These are phyloP conservation scores for Papilio xuthus DNA, from an alignment of 1,140 invertebrate genomes.

Conservation along the genomic window DNA sequence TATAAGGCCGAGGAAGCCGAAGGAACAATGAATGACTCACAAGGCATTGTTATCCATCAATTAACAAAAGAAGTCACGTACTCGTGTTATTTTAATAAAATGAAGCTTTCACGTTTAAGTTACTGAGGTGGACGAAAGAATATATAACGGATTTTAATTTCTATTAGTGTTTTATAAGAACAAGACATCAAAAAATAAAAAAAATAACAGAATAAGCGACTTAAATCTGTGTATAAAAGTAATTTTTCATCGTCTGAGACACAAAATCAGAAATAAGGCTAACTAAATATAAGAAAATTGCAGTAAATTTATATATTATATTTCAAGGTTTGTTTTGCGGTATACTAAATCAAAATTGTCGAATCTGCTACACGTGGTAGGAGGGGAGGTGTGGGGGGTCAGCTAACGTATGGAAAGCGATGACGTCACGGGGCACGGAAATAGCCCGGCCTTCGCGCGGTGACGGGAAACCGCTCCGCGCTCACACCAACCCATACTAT, in stretches of 20 bases:
- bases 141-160: no score
- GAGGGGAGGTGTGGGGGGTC: neutral
- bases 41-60: constrained; percentile 2
- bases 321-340: neutral
- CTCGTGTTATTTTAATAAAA: constrained; percentile 13
- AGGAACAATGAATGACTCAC: constrained; percentile 27
- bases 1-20: neutral
- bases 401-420: constrained; percentile 60
- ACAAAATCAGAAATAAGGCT: neutral
- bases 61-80: constrained; percentile 17
- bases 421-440: constrained; percentile 66
- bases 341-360: constrained; percentile 7
- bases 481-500: constrained; percentile 59
- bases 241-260: neutral
- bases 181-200: no score
- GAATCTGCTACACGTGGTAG: constrained; percentile 2
- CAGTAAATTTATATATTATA: neutral
- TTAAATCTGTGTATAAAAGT: neutral
- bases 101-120: neutral
- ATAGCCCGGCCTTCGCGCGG: constrained; percentile 66
- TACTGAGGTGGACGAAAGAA: neutral
- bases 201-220: neutral
- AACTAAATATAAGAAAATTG: neutral
- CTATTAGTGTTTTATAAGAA: neutral
- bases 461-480: constrained; percentile 64